phyloP scores from a whole-genome alignment of 53 echinoderm and acorn worm genomes.

The Hippasteria phrygiana region DNA sequence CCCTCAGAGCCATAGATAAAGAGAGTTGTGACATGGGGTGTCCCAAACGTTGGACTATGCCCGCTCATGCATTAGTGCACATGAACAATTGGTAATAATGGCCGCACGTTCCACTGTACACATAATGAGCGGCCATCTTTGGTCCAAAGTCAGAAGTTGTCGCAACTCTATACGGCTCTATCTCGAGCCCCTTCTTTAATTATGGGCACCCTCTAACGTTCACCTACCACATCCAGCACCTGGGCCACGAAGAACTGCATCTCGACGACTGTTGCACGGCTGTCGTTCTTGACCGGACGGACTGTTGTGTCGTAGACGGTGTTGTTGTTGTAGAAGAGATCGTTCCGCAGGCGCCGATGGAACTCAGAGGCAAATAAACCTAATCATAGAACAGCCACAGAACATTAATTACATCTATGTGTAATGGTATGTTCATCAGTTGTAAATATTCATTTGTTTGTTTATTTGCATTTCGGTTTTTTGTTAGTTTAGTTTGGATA shows the following conservation, averaged over 20 bases:
- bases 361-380: conserved; percentile 82
- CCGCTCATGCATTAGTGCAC: too few relatives aligned
- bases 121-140: too few relatives aligned
- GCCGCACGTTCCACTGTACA: too few relatives aligned
- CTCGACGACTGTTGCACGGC: conserved; percentile 86
- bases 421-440: too few relatives aligned
- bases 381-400: conserved; percentile 18
- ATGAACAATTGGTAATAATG: too few relatives aligned
- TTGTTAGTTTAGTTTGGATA: too few relatives aligned
- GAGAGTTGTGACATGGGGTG: too few relatives aligned
- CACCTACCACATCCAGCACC: conserved; percentile 95
- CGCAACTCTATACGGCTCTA: too few relatives aligned
- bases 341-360: conserved; percentile 77
- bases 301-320: conserved; percentile 85
- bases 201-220: conserved; percentile 28
- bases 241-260: conserved; percentile 99
- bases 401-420: background rate
- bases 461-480: too few relatives aligned
- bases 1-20: too few relatives aligned
- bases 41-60: too few relatives aligned
- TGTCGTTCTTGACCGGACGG: conserved; percentile 87
- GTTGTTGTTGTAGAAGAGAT: conserved; percentile 74
- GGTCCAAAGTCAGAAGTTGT: too few relatives aligned
- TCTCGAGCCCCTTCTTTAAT: background rate
- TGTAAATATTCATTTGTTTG: background rate